phyloP scores from a whole-genome alignment of 2,113 vertebrate species.

The Crotalus helleri region DNA sequence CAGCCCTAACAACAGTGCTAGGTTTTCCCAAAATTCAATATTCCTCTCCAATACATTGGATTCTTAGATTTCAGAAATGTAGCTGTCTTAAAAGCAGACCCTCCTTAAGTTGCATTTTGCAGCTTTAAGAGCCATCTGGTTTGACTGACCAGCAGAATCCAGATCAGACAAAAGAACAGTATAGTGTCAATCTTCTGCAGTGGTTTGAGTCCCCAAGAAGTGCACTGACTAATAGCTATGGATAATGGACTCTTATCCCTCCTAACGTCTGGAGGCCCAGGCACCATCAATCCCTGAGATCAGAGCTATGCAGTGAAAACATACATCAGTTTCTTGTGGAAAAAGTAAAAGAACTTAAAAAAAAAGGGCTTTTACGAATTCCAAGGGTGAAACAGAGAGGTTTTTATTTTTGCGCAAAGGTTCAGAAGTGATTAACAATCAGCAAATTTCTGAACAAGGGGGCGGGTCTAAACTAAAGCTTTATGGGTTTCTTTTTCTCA shows the following conservation, averaged over 20 bases:
- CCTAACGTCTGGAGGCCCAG: not conserved
- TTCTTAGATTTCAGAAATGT: not conserved
- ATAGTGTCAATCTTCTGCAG: not conserved
- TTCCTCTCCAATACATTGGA: not conserved
- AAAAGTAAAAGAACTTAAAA: too few species aligned
- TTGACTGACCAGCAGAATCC: not conserved
- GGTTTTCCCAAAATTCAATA: not conserved
- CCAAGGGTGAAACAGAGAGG: too few species aligned
- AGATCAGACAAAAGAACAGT: not conserved
- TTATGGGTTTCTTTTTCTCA: too few species aligned
- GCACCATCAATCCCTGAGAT: not conserved
- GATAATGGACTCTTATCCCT: not conserved
- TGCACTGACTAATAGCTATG: not conserved
- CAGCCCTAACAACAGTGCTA: not conserved
- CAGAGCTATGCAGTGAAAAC: not conserved
- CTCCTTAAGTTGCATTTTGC: not conserved
- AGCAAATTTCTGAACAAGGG: too few species aligned
- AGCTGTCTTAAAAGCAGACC: not conserved
- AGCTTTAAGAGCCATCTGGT: not conserved
- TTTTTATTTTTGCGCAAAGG: too few species aligned
- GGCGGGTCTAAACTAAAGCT: too few species aligned
- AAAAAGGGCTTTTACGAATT: too few species aligned
- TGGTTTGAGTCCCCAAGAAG: not conserved
- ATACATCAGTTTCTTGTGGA: not conserved
- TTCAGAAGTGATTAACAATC: too few species aligned